Base-by-base conservation (phyloP, 2,797 vertebrate genomes). In the Pogonophryne albipinna region DNA sequence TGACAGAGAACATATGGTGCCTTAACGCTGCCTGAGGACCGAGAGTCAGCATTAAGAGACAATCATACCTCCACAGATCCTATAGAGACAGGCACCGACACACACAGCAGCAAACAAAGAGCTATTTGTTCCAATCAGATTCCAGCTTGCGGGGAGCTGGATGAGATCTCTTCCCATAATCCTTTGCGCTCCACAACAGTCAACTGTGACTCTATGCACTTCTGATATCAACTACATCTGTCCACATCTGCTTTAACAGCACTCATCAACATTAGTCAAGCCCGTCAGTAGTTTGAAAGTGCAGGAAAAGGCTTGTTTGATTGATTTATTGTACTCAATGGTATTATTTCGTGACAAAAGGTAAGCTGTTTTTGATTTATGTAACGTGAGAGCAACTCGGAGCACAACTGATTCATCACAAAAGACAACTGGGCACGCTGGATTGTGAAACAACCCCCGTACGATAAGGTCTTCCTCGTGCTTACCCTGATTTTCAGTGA, bases 21-120 rank as follows among this genome's bases (percentile, higher is more conserved):
- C 11, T 41, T 1, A 3, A 27, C 52, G 42, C n/a, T 19, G 23
- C 38, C 23, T 10, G 42, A 46, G n/a, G n/a, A 57, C 6, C 23
- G n/a, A 46, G 23, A 11, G 42, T 41, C 42, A 2, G 34, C 34
- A 9, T 38, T 38, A 38, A 59, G 55, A 59, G 44, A 78, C 65
- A 49, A 50, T 19, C 14, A 57, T 2, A 62, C 14, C 1, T 19
- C 0, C 6, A 49, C 46, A 20, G 14, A 47, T 38, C 61, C 47
- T 6, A 27, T 27, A 27, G 27, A 27, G 27, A 71, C 80, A 71
- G 0, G 19, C 52, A 67, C 76, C 58, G 50, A 66, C 56, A 66
- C 56, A 66, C 42, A 44, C 49, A 64, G 71, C 3, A 16, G 67
- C 65, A 85, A 63, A 91, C 91, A 93, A 92, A 90, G 90, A 71